A percentile compares a stretch with the other conserved stretches of the same genome.
These are phyloP conservation scores for Ptiloglossa arizonensis DNA, from an alignment of 1,140 invertebrate species.

Conservation along the genomic window DNA sequence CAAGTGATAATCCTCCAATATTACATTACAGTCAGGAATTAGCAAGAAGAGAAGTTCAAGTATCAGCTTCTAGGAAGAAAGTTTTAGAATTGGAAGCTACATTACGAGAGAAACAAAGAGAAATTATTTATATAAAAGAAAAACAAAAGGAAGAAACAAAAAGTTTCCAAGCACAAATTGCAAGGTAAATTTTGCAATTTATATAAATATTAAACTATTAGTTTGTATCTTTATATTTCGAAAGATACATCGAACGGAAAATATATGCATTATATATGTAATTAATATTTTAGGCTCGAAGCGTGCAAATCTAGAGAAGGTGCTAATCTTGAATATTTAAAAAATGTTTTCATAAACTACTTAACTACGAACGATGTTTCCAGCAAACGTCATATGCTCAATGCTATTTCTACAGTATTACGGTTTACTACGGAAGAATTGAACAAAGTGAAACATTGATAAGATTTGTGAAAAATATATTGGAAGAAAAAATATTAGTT, in stretches of 20 bases:
- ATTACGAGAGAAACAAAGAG: constrained; percentile 85
- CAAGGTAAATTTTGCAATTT: constrained; percentile 69
- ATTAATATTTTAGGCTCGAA: constrained; percentile 84
- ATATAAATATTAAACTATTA: not conserved
- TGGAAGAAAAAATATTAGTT: too few relatives aligned
- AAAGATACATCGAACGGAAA: not conserved
- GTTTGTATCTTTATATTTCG: not conserved
- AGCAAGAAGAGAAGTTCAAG: constrained; percentile 90
- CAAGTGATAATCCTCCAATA: constrained; percentile 85
- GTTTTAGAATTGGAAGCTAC: constrained; percentile 88
- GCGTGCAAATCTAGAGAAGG: constrained; percentile 90
- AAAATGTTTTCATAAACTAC: constrained; percentile 94
- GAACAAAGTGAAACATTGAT: constrained; percentile 80
- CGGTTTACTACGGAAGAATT: constrained; percentile 89
- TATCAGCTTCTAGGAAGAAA: constrained; percentile 87
- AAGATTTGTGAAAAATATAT: too few relatives aligned
- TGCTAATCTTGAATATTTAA: constrained; percentile 94
- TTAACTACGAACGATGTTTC: constrained; percentile 87
- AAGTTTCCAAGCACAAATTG: constrained; percentile 80
- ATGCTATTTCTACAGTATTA: constrained; percentile 93
- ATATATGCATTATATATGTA: not conserved
- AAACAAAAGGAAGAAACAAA: constrained; percentile 83
- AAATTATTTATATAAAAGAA: constrained; percentile 83
- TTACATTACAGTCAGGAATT: constrained; percentile 93
- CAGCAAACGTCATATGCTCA: constrained; percentile 91